These are phyloP conservation scores for Apaloderma vittatum DNA, from an alignment of 2,113 vertebrate species.

Conservation along the genomic window DNA sequence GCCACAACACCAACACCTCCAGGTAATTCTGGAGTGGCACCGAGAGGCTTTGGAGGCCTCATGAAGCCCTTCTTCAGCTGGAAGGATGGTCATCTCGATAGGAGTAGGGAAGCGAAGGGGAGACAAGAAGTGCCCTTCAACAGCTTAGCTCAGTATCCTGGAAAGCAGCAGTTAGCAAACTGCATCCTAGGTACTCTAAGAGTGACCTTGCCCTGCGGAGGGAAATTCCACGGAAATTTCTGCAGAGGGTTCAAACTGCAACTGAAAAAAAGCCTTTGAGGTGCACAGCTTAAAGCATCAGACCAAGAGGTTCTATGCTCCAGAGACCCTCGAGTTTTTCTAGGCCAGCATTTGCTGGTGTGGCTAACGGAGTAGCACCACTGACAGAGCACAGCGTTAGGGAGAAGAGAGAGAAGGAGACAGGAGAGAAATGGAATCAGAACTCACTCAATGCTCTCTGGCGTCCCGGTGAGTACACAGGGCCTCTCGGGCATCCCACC, in stretches of 20 bases:
- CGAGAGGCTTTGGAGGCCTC: constrained; percentile 39
- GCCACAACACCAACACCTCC: constrained; percentile 35
- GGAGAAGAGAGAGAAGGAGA: constrained; percentile 72
- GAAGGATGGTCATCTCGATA: constrained; percentile 51
- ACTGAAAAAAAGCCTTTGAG: not conserved
- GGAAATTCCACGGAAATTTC: constrained; percentile 5
- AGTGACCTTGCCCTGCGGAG: constrained; percentile 53
- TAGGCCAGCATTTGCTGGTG: constrained; percentile 24
- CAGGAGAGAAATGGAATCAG: constrained; percentile 62
- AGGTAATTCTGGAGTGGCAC: constrained; percentile 33
- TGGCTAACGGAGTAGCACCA: constrained; percentile 51
- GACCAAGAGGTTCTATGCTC: constrained; percentile 50
- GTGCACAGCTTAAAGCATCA: constrained; percentile 50
- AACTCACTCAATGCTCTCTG: constrained; percentile 98
- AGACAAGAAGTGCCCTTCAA: constrained; percentile 58
- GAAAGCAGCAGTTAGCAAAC: constrained; percentile 43
- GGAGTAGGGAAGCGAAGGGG: not conserved
- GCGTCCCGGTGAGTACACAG: constrained; percentile 94
- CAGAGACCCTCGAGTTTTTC: constrained; percentile 42
- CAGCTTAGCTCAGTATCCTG: constrained; percentile 45
- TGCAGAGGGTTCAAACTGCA: constrained; percentile 36
- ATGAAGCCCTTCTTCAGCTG: constrained; percentile 61
- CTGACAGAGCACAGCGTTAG: constrained; percentile 51
- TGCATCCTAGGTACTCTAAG: constrained; percentile 45
- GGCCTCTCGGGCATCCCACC: constrained; percentile 96